These are phyloP conservation scores for Nomia melanderi DNA, from an alignment of 1,140 invertebrate genomes.

Conservation along the genomic window DNA sequence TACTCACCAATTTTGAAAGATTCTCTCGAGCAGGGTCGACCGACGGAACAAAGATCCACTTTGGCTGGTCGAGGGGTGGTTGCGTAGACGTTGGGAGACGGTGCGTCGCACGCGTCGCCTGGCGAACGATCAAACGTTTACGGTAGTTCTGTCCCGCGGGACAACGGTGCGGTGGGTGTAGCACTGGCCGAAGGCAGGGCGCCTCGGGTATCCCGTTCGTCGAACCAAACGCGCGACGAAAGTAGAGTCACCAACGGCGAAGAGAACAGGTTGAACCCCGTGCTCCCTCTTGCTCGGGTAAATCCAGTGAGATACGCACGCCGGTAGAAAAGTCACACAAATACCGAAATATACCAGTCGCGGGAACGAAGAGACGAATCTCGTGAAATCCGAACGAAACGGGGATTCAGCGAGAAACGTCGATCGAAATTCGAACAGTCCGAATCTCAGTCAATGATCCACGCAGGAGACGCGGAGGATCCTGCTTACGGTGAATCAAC, in stretches of 20 bases:
- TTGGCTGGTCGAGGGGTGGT: slow-evolving; percentile 41
- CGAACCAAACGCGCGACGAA: slow-evolving; percentile 47
- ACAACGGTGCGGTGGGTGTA: not conserved
- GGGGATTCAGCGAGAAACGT: no score
- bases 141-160: slow-evolving; percentile 34
- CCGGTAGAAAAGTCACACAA: slow-evolving; percentile 6
- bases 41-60: slow-evolving; percentile 73
- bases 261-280: slow-evolving; percentile 19
- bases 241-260: slow-evolving; percentile 19
- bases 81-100: not conserved
- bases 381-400: no score
- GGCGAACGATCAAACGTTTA: slow-evolving; percentile 4
- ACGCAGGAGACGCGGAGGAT: no score
- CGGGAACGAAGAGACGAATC: no score
- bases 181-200: slow-evolving; percentile 53
- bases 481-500: no score
- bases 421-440: no score
- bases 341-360: not conserved
- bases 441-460: no score
- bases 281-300: slow-evolving; percentile 25
- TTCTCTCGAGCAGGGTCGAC: slow-evolving; percentile 66
- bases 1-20: slow-evolving; percentile 79
- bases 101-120: slow-evolving; percentile 21
- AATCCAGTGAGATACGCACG: slow-evolving; percentile 28
- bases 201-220: slow-evolving; percentile 53